These are phyloP conservation scores for Elysia crispata DNA, from an alignment of 2,888 invertebrate species.

Conservation along the genomic window DNA sequence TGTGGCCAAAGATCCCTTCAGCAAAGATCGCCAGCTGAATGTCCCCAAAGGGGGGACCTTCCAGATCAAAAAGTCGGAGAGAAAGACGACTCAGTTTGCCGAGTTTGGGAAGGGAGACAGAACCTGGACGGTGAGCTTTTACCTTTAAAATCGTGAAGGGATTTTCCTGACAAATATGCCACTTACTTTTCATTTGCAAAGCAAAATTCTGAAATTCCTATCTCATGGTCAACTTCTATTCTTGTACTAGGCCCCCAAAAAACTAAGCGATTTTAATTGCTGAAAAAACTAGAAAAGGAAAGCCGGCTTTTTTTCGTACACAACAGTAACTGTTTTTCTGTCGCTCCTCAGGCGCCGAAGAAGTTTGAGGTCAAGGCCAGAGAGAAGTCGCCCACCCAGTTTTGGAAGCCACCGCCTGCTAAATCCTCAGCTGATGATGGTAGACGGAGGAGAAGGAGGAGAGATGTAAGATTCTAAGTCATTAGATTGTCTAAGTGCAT, in stretches of 20 bases:
- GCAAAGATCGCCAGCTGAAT: constrained; percentile 63
- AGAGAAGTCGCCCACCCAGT: constrained; percentile 54
- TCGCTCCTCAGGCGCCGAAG: constrained; percentile 62
- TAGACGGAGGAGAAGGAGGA: constrained; percentile 13
- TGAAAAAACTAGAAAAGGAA: no score
- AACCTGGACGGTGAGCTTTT: constrained; percentile 65
- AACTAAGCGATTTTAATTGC: no score
- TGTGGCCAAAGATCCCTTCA: constrained; percentile 66
- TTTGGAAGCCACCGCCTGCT: constrained; percentile 57
- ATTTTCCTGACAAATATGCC: no score
- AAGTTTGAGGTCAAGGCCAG: constrained; percentile 65
- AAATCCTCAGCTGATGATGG: neutral
- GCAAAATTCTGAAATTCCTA: no score
- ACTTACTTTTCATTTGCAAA: no score
- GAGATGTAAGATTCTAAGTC: neutral
- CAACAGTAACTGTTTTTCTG: no score
- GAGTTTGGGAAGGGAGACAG: constrained; percentile 60
- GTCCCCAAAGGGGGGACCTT: constrained; percentile 63
- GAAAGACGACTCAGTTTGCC: constrained; percentile 64
- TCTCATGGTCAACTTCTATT: no score
- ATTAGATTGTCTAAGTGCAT: no score
- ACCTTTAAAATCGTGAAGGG: no score
- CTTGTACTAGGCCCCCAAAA: no score
- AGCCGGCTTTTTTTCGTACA: no score
- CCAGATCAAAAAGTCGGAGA: constrained; percentile 65